Evolutionary conservation across 1,140 invertebrate species (phyloP), one percentile per base, ranked within the genome.

Genomic region (Drosophila carrolli): DNA sequence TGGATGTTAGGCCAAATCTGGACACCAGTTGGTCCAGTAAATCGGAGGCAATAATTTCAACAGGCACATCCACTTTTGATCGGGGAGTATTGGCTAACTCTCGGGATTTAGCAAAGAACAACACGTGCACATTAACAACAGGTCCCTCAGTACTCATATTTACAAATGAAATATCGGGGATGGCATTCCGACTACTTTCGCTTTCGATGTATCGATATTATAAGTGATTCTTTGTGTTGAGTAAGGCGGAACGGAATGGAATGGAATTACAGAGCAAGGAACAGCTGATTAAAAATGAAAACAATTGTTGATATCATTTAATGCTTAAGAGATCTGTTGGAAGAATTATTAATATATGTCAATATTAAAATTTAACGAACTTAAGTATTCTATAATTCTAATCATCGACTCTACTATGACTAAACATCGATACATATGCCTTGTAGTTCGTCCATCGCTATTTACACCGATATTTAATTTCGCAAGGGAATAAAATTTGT

Each of bases 41-140:
- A 61, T 95, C 86, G 9, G 83, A 53, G 66, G 90, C 61, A 62
- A 94, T 94, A 23, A 93, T 92, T 54, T 95, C 91, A 19, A 91
- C 75, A 2, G 93, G 88, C 14, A 97, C 65, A 29, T 66, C 57
- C 70, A 96, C 89, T 14, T 76, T 91, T 23, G 93, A 92, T 78
- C 95, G 93, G 46, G 93, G 93, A 37, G 93, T 91, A 58, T 96
- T 96, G 62, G 94, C 93, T 62, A 98, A 91, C 92, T 98, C 97
- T 89, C 96, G 95, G 57, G 97, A 96, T 94, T 96, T 96, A 11
- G 97, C 97, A 93, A 98, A 98, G 93, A 98, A 97, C 74, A 98
- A 92, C 47, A 98, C 78, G 92, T 95, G 95, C 47, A 97, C 94
- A 50, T 92, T 92, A 5, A 94, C 92, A 53, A 59, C 27, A 37